A percentile compares a stretch with the other conserved stretches of the same genome.
Evolutionary conservation across 35 echinoderm and acorn worm species (phyloP).

Genomic region (Antedon bifida): DNA sequence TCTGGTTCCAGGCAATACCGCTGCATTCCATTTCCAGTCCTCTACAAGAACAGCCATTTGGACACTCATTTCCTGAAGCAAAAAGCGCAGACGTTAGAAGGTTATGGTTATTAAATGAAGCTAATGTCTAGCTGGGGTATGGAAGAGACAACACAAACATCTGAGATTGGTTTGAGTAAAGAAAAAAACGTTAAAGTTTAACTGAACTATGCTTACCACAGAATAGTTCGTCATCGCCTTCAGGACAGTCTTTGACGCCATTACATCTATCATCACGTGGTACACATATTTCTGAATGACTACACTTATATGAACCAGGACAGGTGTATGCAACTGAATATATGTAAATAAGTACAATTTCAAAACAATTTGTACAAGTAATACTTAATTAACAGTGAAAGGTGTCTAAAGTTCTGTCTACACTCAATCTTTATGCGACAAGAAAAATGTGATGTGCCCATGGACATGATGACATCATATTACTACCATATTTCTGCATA

Average conservation of each 20-base stretch:
- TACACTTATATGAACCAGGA: conserved; percentile 10
- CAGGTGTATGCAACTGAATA: conserved; percentile 50
- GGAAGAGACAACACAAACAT: background rate
- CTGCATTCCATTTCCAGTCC: conserved; percentile 25
- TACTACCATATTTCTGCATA: no score
- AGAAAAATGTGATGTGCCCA: no score
- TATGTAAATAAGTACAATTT: background rate
- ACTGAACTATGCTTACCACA: conserved; percentile 18
- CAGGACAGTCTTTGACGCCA: conserved; percentile 38
- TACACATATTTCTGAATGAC: background rate
- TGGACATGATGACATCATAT: no score
- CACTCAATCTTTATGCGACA: no score
- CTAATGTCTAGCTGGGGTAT: background rate
- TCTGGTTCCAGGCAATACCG: conserved; percentile 7
- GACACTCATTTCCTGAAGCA: conserved; percentile 22
- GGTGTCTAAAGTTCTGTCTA: no score
- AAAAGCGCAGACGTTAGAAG: background rate
- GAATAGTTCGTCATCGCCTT: conserved; percentile 46
- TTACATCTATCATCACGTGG: conserved; percentile 26
- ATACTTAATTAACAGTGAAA: no score
- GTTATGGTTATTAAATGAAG: background rate
- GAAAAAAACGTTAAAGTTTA: background rate
- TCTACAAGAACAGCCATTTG: conserved; percentile 26
- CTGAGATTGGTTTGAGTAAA: background rate
- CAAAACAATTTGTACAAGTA: no score